phyloP scores from a whole-genome alignment of 2,888 invertebrate species.

The Sarcophaga rosellei region DNA sequence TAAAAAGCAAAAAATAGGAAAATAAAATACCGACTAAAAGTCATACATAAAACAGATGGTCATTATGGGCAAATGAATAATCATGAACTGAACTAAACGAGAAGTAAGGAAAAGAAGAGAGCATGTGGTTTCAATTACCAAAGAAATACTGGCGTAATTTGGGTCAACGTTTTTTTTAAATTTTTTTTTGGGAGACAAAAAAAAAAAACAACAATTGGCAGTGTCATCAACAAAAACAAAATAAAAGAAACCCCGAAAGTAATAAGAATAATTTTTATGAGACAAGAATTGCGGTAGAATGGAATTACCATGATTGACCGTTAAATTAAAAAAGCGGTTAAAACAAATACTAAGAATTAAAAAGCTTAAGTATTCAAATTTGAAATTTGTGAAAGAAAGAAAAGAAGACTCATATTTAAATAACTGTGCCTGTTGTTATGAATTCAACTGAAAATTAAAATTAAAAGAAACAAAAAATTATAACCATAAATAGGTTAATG shows the following conservation, averaged over 20 bases:
- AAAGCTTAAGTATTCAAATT: slow-evolving; percentile 17
- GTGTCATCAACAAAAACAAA: slow-evolving; percentile 40
- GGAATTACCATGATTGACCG: slow-evolving; percentile 34
- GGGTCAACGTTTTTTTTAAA: slow-evolving; percentile 43
- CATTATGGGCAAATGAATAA: slow-evolving; percentile 39
- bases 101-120: background rate
- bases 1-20: background rate
- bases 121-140: slow-evolving; percentile 56
- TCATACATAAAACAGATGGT: slow-evolving; percentile 53
- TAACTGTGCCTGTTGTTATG: background rate
- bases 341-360: slow-evolving; percentile 3
- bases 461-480: no score
- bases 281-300: slow-evolving; percentile 23
- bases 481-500: no score
- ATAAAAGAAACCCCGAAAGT: background rate
- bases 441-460: background rate
- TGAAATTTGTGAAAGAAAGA: background rate
- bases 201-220: slow-evolving; percentile 4
- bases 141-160: slow-evolving; percentile 33
- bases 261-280: background rate
- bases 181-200: slow-evolving; percentile 17
- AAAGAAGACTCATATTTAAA: background rate
- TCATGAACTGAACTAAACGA: slow-evolving; percentile 18
- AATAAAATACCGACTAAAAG: slow-evolving; percentile 19
- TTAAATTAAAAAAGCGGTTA: slow-evolving; percentile 11